These are phyloP conservation scores for Passer domesticus DNA, from an alignment of 2,113 vertebrate species.

Conservation along the genomic window DNA sequence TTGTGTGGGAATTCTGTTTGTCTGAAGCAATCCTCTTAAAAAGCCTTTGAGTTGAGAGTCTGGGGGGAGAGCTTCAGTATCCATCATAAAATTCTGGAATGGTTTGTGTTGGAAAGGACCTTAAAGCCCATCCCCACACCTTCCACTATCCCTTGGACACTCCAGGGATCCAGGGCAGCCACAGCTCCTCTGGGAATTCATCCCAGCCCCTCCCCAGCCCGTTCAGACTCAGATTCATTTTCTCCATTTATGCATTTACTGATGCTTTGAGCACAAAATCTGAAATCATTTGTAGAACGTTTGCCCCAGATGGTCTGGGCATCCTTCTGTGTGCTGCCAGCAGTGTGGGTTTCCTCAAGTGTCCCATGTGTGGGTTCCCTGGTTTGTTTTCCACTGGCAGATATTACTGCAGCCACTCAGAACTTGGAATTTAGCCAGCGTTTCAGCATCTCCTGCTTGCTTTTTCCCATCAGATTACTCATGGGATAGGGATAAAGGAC, in stretches of 20 bases:
- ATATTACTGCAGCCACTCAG: not conserved
- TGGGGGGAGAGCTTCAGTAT: not conserved
- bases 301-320: not conserved
- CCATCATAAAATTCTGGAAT: not conserved
- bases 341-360: not conserved
- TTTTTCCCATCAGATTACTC: not conserved
- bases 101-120: not conserved
- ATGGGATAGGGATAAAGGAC: not conserved
- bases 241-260: not conserved
- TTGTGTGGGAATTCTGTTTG: not conserved
- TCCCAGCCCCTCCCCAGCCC: not conserved
- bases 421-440: not conserved
- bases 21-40: not conserved
- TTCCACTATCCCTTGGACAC: accelerated
- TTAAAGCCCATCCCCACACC: no score
- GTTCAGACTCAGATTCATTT: not conserved
- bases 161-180: not conserved
- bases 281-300: not conserved
- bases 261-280: not conserved
- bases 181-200: not conserved
- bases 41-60: not conserved
- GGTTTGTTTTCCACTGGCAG: not conserved
- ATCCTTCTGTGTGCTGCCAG: not conserved
- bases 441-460: not conserved
- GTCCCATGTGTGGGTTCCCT: not conserved